Conservation (phyloP, 2,888 invertebrate genomes). For the Argyresthia goedartella region DNA sequence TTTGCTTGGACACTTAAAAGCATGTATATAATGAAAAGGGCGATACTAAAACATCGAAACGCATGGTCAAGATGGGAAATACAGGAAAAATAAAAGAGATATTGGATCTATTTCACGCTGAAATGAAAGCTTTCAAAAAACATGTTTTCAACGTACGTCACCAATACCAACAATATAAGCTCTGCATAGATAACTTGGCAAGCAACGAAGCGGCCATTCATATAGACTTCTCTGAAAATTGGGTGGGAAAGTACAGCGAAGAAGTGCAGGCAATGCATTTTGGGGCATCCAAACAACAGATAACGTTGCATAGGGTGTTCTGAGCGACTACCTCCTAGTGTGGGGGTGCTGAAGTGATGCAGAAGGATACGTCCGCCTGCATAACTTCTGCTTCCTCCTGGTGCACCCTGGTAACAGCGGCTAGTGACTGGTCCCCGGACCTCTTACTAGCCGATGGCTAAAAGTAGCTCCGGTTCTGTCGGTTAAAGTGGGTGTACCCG, state of each 20-base stretch:
- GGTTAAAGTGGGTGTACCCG: too few relatives aligned
- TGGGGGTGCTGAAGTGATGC: too few relatives aligned
- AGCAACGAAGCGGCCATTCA: not conserved
- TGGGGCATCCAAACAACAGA: not conserved
- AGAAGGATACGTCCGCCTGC: too few relatives aligned
- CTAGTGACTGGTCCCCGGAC: too few relatives aligned
- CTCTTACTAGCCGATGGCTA: too few relatives aligned
- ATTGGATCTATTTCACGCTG: not conserved
- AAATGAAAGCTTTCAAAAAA: not conserved
- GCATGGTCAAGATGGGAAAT: not conserved
- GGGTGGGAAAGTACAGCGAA: not conserved
- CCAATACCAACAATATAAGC: not conserved
- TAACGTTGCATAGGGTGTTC: too few relatives aligned
- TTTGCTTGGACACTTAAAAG: not conserved
- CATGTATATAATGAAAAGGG: not conserved
- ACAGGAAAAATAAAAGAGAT: not conserved
- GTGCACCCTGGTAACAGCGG: too few relatives aligned
- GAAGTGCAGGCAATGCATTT: constrained; percentile 4
- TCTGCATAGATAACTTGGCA: not conserved
- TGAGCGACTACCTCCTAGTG: too few relatives aligned
- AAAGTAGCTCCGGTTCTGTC: too few relatives aligned
- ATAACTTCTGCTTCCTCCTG: too few relatives aligned
- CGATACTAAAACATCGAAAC: not conserved
- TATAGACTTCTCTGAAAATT: constrained; percentile 4
- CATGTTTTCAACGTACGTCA: not conserved